These are phyloP conservation scores for Drosophila murphyi DNA, from an alignment of 1,140 invertebrate genomes.

Conservation along the genomic window DNA sequence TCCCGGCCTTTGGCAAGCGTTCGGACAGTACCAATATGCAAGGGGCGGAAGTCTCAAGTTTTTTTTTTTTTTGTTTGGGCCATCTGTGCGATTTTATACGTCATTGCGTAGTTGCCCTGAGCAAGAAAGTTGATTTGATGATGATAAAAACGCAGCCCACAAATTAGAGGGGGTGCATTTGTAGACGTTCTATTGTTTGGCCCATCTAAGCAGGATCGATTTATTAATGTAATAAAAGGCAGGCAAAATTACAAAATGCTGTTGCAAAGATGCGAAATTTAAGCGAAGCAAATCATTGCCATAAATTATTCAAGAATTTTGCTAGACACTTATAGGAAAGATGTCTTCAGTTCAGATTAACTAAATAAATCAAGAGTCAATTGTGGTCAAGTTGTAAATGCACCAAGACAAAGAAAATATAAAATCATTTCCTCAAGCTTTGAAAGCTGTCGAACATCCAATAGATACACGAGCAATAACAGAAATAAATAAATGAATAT, in stretches of 20 bases:
- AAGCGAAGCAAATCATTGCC: neutral
- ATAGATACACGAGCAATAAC: no score
- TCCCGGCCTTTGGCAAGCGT: neutral
- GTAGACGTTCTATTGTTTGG: neutral
- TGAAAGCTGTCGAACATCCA: no score
- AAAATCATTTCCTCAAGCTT: no score
- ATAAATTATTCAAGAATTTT: neutral
- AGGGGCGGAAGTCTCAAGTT: conserved; percentile 35
- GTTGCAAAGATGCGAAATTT: neutral
- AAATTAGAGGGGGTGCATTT: conserved; percentile 15
- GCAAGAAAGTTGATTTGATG: conserved; percentile 66
- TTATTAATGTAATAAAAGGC: conserved; percentile 29
- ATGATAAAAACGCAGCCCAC: conserved; percentile 28
- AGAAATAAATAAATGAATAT: no score
- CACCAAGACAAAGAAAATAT: neutral
- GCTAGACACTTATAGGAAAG: neutral
- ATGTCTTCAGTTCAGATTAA: neutral
- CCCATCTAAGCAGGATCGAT: conserved; percentile 23
- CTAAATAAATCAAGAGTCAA: neutral
- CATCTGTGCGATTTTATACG: conserved; percentile 65
- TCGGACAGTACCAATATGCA: conserved; percentile 23
- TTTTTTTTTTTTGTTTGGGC: conserved; percentile 26
- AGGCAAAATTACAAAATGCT: neutral
- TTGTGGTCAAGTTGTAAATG: neutral
- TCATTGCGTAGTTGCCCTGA: conserved; percentile 55